These are phyloP conservation scores for Andricus grossulariae DNA, from an alignment of 1,140 invertebrate genomes.

Conservation along the genomic window DNA sequence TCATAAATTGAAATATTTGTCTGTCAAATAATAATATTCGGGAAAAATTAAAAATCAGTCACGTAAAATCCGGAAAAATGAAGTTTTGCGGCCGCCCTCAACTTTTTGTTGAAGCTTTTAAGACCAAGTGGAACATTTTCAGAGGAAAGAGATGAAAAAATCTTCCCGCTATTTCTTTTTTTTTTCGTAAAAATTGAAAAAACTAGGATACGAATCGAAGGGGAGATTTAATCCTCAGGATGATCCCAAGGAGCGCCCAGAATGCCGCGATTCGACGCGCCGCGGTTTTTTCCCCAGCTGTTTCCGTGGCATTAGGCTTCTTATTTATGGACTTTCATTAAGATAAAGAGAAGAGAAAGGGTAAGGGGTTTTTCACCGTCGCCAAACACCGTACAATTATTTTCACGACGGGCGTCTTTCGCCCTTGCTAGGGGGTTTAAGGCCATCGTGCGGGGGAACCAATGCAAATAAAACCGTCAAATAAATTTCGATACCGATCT, in stretches of 20 bases:
- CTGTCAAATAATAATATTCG: too few relatives aligned
- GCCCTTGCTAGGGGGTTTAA: slow-evolving; percentile 56
- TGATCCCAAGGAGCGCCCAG: slow-evolving; percentile 38
- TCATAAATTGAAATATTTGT: too few relatives aligned
- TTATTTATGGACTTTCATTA: slow-evolving; percentile 77
- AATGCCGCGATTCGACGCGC: slow-evolving; percentile 56
- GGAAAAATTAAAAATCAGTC: too few relatives aligned
- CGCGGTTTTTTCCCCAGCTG: slow-evolving; percentile 60
- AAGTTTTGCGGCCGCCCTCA: too few relatives aligned
- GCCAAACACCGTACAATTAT: slow-evolving; percentile 73
- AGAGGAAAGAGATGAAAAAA: too few relatives aligned
- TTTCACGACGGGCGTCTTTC: slow-evolving; percentile 63
- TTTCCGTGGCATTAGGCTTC: slow-evolving; percentile 72
- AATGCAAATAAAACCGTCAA: slow-evolving; percentile 72
- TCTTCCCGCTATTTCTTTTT: too few relatives aligned
- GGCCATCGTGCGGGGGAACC: slow-evolving; percentile 58
- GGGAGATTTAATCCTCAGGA: too few relatives aligned
- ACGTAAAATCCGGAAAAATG: too few relatives aligned
- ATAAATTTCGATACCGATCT: slow-evolving; percentile 75
- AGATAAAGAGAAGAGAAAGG: slow-evolving; percentile 70
- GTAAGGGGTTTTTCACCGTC: slow-evolving; percentile 68
- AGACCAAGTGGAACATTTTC: slow-evolving; percentile 22
- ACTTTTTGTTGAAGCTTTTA: too few relatives aligned
- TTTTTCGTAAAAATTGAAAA: too few relatives aligned
- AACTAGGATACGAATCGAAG: too few relatives aligned